A percentile compares a stretch with the other conserved stretches of the same genome.
phyloP scores from a whole-genome alignment of 2,113 vertebrate species.

The Lasiurus cinereus region DNA sequence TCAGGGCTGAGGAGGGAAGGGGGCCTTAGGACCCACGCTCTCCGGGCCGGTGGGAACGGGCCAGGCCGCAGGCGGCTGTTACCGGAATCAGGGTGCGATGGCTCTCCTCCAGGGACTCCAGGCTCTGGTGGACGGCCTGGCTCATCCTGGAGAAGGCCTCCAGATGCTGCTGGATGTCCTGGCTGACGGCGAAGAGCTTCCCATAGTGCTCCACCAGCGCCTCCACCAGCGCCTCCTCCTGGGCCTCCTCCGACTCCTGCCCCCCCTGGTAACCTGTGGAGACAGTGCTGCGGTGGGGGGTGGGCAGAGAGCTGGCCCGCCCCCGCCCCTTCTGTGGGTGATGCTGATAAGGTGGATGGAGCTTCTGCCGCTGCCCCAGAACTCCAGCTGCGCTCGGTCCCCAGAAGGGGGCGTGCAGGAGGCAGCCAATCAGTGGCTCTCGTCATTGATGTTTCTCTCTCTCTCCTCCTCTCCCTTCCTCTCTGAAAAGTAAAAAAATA shows the following conservation, averaged over 20 bases:
- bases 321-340: neutral
- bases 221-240: constrained; percentile 77
- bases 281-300: accelerated
- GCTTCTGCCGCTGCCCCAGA: neutral
- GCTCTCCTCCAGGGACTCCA: constrained; percentile 86
- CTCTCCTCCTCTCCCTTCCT: no score
- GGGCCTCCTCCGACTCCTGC: constrained; percentile 77
- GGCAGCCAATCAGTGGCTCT: no score
- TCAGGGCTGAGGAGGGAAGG: neutral
- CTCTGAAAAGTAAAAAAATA: neutral
- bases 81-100: constrained; percentile 81
- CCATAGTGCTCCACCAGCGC: constrained; percentile 86
- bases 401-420: no score
- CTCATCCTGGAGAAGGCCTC: constrained; percentile 76
- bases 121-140: constrained; percentile 79
- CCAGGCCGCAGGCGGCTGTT: constrained; percentile 58
- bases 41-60: neutral
- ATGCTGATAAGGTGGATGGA: neutral
- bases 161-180: constrained; percentile 80
- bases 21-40: neutral
- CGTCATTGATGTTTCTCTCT: no score
- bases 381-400: neutral
- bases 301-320: neutral
- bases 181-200: constrained; percentile 85
- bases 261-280: constrained; percentile 64